A percentile compares a stretch with the other conserved stretches of the same genome.
phyloP scores from a whole-genome alignment of 92 coral and sea anemone genomes.

The Parazoanthus darwini region DNA sequence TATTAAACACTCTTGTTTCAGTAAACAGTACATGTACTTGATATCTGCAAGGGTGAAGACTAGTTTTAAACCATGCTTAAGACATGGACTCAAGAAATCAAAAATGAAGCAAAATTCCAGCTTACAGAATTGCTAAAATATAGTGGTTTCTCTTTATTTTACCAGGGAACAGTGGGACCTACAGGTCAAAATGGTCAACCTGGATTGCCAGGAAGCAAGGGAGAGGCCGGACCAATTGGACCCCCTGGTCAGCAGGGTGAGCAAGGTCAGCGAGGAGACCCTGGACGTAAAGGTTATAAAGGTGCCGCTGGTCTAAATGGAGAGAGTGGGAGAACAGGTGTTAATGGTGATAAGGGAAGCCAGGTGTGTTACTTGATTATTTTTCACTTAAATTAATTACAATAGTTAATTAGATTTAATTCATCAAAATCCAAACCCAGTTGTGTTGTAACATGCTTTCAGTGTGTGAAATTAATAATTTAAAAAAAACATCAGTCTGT shows the following conservation, averaged over 20 bases:
- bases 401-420: too few relatives aligned
- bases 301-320: slow-evolving; percentile 18
- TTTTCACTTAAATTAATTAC: too few relatives aligned
- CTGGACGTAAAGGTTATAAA: slow-evolving; percentile 13
- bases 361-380: background rate
- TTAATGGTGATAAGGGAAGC: slow-evolving; percentile 23
- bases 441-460: too few relatives aligned
- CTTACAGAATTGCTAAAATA: background rate
- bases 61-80: too few relatives aligned
- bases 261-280: background rate
- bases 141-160: background rate
- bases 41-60: too few relatives aligned
- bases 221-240: background rate
- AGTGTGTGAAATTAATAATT: too few relatives aligned
- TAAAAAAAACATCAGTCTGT: too few relatives aligned
- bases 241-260: background rate
- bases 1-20: too few relatives aligned
- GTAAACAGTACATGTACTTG: too few relatives aligned
- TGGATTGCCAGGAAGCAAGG: background rate
- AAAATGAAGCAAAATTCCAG: too few relatives aligned
- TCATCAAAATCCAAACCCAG: too few relatives aligned
- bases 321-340: slow-evolving; percentile 1
- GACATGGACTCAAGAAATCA: too few relatives aligned
- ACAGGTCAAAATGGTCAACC: background rate
- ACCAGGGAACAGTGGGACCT: background rate